Evolutionary conservation across 2,888 invertebrate genomes (phyloP).

Genomic region (Caenorhabditis angaria): DNA sequence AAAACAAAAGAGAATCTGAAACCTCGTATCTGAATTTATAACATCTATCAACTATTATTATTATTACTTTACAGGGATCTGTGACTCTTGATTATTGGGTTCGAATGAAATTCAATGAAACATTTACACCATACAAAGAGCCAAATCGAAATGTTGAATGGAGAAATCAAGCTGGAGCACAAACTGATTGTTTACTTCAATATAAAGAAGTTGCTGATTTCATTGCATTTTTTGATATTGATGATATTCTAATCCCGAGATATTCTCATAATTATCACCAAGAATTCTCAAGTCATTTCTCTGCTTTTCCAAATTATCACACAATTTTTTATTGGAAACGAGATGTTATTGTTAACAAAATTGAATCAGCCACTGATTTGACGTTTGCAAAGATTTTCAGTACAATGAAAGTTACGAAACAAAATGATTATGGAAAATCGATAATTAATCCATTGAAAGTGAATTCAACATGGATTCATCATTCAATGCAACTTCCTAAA

Average conservation of each 20-base stretch:
- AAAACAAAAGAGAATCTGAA: neutral
- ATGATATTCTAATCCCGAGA: conserved; percentile 52
- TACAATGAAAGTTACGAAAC: conserved; percentile 17
- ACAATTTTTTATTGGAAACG: conserved; percentile 31
- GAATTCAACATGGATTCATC: conserved; percentile 42
- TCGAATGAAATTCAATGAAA: conserved; percentile 36
- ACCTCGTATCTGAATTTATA: neutral
- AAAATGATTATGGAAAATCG: conserved; percentile 32
- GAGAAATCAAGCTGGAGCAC: conserved; percentile 52
- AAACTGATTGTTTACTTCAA: conserved; percentile 49
- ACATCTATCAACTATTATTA: neutral
- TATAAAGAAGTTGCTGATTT: conserved; percentile 51
- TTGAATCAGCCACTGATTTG: conserved; percentile 13
- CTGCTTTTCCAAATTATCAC: conserved; percentile 19
- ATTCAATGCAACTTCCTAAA: conserved; percentile 21
- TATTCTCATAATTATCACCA: conserved; percentile 37
- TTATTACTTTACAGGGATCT: conserved; percentile 42
- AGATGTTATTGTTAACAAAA: conserved; percentile 21
- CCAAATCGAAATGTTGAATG: conserved; percentile 50
- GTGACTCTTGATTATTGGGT: conserved; percentile 48
- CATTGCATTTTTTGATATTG: conserved; percentile 50
- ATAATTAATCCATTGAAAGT: conserved; percentile 31
- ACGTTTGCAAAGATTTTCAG: conserved; percentile 21
- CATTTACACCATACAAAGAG: conserved; percentile 15
- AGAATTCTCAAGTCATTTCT: conserved; percentile 29